Evolutionary conservation across 2,888 invertebrate genomes (phyloP), one percentile per base, ranked within the genome.

Genomic region (Bugulina stolonifera): DNA sequence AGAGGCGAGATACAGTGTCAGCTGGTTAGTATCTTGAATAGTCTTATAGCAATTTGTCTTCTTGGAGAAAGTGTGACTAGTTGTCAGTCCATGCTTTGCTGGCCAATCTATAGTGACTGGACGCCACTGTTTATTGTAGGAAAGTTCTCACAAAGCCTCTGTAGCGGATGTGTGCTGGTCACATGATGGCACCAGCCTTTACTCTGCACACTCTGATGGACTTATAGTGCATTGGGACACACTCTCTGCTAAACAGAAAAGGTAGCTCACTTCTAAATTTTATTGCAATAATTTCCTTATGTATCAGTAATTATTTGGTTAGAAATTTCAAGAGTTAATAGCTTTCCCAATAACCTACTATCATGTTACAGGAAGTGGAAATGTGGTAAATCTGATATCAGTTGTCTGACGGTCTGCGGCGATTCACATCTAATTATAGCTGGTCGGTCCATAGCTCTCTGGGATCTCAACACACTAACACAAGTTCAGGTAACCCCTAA

Each of bases 1-100:
- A 88, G 89, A 82, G 90, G 88, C 27, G 88, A 88, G 81, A 84
- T 91, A 32, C 88, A 89, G 77, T 88, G 79, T 75, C 80, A 81
- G 64, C 73, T 85, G 80, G 83, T 83, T 76, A 76, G 77, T 74
- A 18, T n/a, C n/a, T n/a, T n/a, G n/a, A n/a, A n/a, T n/a, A n/a
- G n/a, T n/a, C n/a, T n/a, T n/a, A n/a, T n/a, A n/a, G n/a, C n/a
- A n/a, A n/a, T n/a, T n/a, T n/a, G n/a, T n/a, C n/a, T n/a, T n/a
- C n/a, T n/a, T n/a, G n/a, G n/a, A n/a, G n/a, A n/a, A n/a, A n/a
- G n/a, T n/a, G n/a, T n/a, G n/a, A n/a, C n/a, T n/a, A n/a, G n/a
- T n/a, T n/a, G n/a, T n/a, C n/a, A n/a, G n/a, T n/a, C n/a, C n/a
- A n/a, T n/a, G n/a, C n/a, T n/a, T n/a, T n/a, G n/a, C n/a, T n/a